Evolutionary conservation across 2,113 vertebrate species (phyloP).

Genomic region (Helogale parvula): DNA sequence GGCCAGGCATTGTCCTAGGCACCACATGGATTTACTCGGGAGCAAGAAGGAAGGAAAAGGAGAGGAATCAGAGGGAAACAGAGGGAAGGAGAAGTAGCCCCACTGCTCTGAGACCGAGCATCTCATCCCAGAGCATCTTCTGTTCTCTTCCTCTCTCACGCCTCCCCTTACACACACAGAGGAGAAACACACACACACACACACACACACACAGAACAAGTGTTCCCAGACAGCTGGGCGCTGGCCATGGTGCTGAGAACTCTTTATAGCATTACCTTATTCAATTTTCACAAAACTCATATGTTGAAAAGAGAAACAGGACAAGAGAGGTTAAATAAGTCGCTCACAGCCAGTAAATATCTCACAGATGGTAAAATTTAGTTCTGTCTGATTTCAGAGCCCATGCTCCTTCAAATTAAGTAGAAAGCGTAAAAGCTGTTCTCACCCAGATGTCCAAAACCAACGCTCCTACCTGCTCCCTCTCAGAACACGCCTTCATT

Average conservation of each 20-base stretch:
- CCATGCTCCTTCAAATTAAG: neutral
- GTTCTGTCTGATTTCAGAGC: neutral
- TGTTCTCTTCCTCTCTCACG: neutral
- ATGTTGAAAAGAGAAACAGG: neutral
- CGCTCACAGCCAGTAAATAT: neutral
- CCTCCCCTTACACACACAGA: neutral
- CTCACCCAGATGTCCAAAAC: neutral
- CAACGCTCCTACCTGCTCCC: accelerated
- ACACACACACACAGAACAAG: neutral
- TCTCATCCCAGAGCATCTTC: neutral
- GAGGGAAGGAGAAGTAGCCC: neutral
- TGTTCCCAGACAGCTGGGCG: neutral
- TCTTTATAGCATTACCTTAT: neutral
- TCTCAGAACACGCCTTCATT: neutral
- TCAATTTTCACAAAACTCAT: neutral
- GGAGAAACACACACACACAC: neutral
- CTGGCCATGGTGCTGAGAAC: neutral
- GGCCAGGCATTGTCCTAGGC: neutral
- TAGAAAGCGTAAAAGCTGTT: neutral
- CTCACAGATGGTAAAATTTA: neutral
- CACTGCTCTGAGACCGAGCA: neutral
- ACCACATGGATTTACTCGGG: neutral
- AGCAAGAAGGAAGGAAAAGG: neutral
- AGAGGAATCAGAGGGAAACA: neutral
- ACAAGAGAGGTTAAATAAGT: neutral